Evolutionary conservation across 2,888 invertebrate species (phyloP), one percentile per base, ranked within the genome.

Genomic region (Tinea pellionella): DNA sequence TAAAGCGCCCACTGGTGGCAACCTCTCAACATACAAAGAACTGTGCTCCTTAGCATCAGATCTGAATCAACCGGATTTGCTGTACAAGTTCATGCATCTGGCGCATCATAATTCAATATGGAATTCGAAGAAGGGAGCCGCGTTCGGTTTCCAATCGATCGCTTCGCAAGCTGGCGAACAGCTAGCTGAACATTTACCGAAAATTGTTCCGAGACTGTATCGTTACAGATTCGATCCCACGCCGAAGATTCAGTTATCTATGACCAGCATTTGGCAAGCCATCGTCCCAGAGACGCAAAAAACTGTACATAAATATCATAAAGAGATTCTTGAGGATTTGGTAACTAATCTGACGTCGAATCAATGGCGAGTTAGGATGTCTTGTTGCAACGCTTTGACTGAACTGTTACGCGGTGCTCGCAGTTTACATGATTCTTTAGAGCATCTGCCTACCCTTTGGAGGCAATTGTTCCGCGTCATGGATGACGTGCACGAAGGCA

Each of bases 11-110:
- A 93, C 94, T 16, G 97, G 96, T 0, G 95, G 95, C 11, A 95
- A 94, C 68, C 87, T 98, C 30, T 94, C 97, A 0, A 98, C 98
- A 0, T 98, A 98, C 80, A 96, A 95, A 74, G 98, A 98, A 78
- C 88, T 98, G 59, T 98, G 97, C 77, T 94, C 96, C 0, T 85
- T 98, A 53, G 97, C 97, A 0, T 96, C 96, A 0, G 97, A 98
- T 79, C 86, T 98, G 63, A 97, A 97, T 73, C 96, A 98, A 74
- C 98, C 98, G 0, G 97, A 98, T 74, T 89, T 98, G 63, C 91
- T 97, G 64, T 98, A 98, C 81, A 96, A 96, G 78, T 98, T 98
- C 75, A 95, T 98, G 95, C 94, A 97, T 75, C 85, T 98, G 64
- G 97, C 97, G 0, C 97, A 97, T 87, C 96, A 97, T 73, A 96